A percentile compares a stretch with the other conserved stretches of the same genome.
Conservation (phyloP, 92 coral and sea anemone species). For the Siderastrea radians region DNA sequence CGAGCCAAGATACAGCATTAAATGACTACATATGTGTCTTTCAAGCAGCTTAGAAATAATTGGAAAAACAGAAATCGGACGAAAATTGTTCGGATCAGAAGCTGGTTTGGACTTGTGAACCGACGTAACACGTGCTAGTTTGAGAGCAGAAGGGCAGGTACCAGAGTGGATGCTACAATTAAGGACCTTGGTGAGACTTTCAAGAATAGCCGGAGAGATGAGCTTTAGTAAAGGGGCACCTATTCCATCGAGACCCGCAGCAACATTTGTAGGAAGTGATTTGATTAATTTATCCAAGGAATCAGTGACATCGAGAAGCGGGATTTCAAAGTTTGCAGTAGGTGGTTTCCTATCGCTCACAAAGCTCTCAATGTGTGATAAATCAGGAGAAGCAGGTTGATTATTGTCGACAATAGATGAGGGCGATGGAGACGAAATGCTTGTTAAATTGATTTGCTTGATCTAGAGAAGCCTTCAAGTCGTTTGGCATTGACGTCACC, state of each 20-base stretch:
- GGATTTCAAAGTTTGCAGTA: neutral
- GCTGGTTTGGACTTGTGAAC: slow-evolving; percentile 40
- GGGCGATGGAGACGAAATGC: slow-evolving; percentile 20
- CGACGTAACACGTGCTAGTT: slow-evolving; percentile 54
- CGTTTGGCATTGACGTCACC: neutral
- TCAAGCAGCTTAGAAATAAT: slow-evolving; percentile 54
- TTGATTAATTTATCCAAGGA: neutral
- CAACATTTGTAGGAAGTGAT: slow-evolving; percentile 29
- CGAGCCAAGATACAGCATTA: slow-evolving; percentile 12
- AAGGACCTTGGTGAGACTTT: slow-evolving; percentile 58
- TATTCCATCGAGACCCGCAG: slow-evolving; percentile 31
- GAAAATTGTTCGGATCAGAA: slow-evolving; percentile 53
- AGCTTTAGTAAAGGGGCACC: slow-evolving; percentile 53
- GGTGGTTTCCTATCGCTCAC: neutral
- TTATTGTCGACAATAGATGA: neutral
- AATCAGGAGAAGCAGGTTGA: neutral
- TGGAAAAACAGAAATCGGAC: slow-evolving; percentile 58
- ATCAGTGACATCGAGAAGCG: neutral
- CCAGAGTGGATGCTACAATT: slow-evolving; percentile 62
- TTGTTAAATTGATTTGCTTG: slow-evolving; percentile 18
- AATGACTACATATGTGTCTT: slow-evolving; percentile 39
- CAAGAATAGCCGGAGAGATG: slow-evolving; percentile 55
- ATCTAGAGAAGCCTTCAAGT: neutral
- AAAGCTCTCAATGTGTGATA: neutral
- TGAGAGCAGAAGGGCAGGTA: neutral